Base-by-base conservation (phyloP, 2,797 vertebrate genomes). In the Helarctos malayanus region DNA sequence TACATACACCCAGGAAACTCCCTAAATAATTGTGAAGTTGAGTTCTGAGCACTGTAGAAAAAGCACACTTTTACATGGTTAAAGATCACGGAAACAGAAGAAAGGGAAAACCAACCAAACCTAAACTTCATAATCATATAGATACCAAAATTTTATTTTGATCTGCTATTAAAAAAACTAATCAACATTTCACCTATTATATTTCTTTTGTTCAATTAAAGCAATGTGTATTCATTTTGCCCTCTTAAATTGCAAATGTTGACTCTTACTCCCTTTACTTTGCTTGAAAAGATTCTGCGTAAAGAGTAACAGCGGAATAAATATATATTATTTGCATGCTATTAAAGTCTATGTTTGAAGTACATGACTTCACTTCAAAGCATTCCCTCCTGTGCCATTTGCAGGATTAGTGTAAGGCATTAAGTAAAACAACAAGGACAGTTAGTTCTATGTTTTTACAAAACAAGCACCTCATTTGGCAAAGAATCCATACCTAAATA, bases 301-400 rank as follows among this genome's bases (percentile, higher is more conserved):
- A 93, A 93, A 79, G 4, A 84, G 29, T 59, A 92, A 80, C 1
- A 59, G 1, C 1, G 47, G 15, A 96, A 92, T 57, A 95, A 84
- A 76, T 29, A 21, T 61, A 19, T 63, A 83, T 85, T 69, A 86
- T 68, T 83, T 88, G 32, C 16, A 83, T 79, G 29, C 27, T 85
- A 76, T 89, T 96, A 91, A 92, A 86, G 54, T 87, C 10, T 83
- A 4, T 38, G 23, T 80, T 92, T 91, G 13, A 71, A 94, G 8
- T 54, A 27, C 1, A 59, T 88, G 13, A 61, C 27, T 79, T 84
- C 57, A 61, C 27, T 35, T 87, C 15, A 91, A 65, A 73, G 7
- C 29, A 73, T 56, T 91, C 7, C 9, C 54, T 76, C 13, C 4
- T 81, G 9, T 56, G n/a, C 35, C 10, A 65, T 63, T 78, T 86